phyloP scores from a whole-genome alignment of 92 coral and sea anemone genomes.

The Parazoanthus darwini region DNA sequence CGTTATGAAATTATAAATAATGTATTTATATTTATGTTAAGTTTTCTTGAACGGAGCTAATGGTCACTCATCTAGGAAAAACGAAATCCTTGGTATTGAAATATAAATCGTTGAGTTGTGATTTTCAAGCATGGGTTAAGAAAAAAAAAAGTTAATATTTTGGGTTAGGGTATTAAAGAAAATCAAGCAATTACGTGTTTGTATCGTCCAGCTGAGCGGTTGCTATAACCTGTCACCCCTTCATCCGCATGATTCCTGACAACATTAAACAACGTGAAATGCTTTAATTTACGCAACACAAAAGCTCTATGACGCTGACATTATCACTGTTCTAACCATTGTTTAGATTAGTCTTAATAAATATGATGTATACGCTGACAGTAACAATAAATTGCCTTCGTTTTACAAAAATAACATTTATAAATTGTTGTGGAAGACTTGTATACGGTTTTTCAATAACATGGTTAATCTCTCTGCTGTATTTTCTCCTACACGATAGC shows the following conservation, averaged over 20 bases:
- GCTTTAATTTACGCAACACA: background rate
- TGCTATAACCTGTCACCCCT: background rate
- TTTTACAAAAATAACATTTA: too few species aligned
- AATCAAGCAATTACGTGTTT: background rate
- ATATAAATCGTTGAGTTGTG: background rate
- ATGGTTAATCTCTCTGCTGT: too few species aligned
- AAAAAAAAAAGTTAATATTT: background rate
- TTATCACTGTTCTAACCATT: background rate
- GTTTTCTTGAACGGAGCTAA: background rate
- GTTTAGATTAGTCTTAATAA: too few species aligned
- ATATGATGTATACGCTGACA: too few species aligned
- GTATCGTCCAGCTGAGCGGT: background rate
- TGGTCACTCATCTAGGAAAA: background rate
- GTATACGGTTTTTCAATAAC: too few species aligned
- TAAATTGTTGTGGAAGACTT: too few species aligned
- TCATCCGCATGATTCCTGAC: background rate
- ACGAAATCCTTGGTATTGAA: background rate
- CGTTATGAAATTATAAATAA: background rate
- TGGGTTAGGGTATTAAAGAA: background rate
- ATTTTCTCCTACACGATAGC: too few species aligned
- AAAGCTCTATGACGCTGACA: background rate
- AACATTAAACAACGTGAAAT: background rate
- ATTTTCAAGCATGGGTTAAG: background rate
- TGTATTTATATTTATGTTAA: conserved; percentile 5
- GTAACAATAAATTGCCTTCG: too few species aligned